Percentiles rank a stretch among this genome's conserved stretches.
These are phyloP conservation scores for Germaria angustata DNA, from an alignment of 2,888 invertebrate genomes.

Conservation along the genomic window DNA sequence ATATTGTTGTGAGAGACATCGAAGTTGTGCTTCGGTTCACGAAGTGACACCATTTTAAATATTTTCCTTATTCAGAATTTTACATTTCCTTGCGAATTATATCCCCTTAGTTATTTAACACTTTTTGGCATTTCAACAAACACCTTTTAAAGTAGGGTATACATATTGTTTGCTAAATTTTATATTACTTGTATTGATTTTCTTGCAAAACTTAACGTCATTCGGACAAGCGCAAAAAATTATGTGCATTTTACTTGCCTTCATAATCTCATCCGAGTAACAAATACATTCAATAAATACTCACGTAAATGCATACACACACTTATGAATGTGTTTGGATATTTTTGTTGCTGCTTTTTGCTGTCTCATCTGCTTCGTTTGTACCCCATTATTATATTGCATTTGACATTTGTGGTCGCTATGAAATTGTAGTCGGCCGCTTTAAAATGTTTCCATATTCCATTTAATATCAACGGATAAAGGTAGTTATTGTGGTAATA, in stretches of 20 bases:
- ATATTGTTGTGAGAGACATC: no score
- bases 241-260: background rate
- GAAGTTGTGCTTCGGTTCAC: no score
- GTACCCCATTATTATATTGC: constrained; percentile 66
- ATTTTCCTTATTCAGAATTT: no score
- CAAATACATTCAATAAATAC: background rate
- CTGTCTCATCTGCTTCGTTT: constrained; percentile 42
- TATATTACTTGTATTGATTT: background rate
- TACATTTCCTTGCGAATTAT: no score
- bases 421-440: constrained; percentile 55
- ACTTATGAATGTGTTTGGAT: background rate
- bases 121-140: background rate
- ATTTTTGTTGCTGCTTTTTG: constrained; percentile 11
- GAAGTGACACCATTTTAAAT: no score
- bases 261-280: background rate
- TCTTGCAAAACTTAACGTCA: background rate
- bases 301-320: background rate
- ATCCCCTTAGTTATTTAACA: no score
- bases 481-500: constrained; percentile 64
- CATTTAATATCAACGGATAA: constrained; percentile 61
- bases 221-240: background rate
- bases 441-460: constrained; percentile 56
- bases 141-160: background rate
- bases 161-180: background rate
- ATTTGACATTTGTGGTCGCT: constrained; percentile 68